Evolutionary conservation across 2,113 vertebrate genomes (phyloP).

Genomic region (Tachycineta bicolor): DNA sequence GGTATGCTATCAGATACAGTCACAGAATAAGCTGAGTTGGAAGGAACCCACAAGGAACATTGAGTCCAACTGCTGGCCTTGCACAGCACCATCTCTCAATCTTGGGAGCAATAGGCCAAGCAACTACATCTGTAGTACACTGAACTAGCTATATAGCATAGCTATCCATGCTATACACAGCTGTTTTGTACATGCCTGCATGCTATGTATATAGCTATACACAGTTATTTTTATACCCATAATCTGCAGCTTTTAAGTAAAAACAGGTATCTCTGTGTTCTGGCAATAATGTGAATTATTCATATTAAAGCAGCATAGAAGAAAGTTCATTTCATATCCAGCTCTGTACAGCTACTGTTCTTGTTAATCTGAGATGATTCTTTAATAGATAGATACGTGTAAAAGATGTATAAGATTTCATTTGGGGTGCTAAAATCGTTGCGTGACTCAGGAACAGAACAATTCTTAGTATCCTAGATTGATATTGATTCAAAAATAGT

Average conservation of each 20-base stretch:
- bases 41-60: not conserved
- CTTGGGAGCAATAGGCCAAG: not conserved
- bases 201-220: not conserved
- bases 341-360: not conserved
- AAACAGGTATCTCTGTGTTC: not conserved
- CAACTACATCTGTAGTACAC: not conserved
- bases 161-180: not conserved
- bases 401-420: not conserved
- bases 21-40: not conserved
- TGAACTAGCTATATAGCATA: not conserved
- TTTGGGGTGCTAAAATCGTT: not conserved
- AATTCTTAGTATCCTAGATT: not conserved
- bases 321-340: not conserved
- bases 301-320: not conserved
- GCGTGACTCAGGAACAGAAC: not conserved
- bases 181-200: not conserved
- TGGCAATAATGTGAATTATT: not conserved
- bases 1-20: not conserved
- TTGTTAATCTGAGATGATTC: not conserved
- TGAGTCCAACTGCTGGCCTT: not conserved
- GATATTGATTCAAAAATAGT: not conserved
- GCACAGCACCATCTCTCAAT: not conserved
- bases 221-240: not conserved
- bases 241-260: not conserved
- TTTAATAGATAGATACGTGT: not conserved